Percentiles rank a stretch among this genome's conserved stretches.
phyloP scores from a whole-genome alignment of 1,140 invertebrate species.

The Drosophila nigrodunni region DNA sequence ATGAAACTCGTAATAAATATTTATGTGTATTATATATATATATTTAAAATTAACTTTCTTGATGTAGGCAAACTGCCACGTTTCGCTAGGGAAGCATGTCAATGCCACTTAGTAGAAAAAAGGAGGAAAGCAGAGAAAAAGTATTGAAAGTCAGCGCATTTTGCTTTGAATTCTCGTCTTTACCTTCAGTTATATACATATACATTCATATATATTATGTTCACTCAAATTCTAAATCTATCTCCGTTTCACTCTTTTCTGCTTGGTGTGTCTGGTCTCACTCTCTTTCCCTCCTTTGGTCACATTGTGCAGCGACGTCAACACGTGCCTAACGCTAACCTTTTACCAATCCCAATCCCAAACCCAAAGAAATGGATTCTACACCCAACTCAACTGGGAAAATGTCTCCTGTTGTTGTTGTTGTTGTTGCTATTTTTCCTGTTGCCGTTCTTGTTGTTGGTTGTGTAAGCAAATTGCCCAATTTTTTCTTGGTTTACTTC shows the following conservation, averaged over 20 bases:
- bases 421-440: slow-evolving; percentile 20
- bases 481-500: slow-evolving; percentile 50
- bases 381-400: slow-evolving; percentile 45
- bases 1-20: slow-evolving; percentile 40
- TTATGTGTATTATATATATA: slow-evolving; percentile 7
- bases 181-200: background rate
- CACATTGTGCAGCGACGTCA: slow-evolving; percentile 38
- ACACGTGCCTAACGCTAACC: slow-evolving; percentile 72
- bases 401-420: slow-evolving; percentile 1
- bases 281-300: background rate
- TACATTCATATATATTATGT: too few species aligned
- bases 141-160: slow-evolving; percentile 42
- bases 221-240: background rate
- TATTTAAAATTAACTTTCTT: slow-evolving; percentile 50
- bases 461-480: slow-evolving; percentile 81
- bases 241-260: background rate
- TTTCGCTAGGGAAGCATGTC: slow-evolving; percentile 18
- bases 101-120: slow-evolving; percentile 42
- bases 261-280: background rate
- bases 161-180: slow-evolving; percentile 33
- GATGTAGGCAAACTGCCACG: slow-evolving; percentile 18
- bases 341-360: slow-evolving; percentile 54
- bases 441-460: slow-evolving; percentile 60
- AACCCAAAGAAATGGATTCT: slow-evolving; percentile 2
- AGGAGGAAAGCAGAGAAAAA: too few species aligned